These are phyloP conservation scores for Microcebus tavaratra DNA, from an alignment of 2,113 vertebrate species.

Conservation along the genomic window DNA sequence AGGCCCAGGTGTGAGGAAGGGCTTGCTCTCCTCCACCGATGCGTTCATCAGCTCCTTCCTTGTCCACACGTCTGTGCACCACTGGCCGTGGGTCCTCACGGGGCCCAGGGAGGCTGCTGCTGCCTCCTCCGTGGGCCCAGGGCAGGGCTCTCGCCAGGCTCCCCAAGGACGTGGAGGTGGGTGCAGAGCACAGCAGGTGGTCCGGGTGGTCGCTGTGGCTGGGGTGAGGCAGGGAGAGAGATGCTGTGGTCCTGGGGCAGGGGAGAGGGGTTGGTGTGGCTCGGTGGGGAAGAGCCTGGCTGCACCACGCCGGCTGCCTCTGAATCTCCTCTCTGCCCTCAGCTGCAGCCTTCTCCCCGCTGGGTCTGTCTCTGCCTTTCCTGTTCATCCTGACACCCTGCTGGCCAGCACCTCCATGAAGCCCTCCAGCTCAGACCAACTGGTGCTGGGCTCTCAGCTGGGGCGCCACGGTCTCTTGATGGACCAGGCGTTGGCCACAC, in stretches of 20 bases:
- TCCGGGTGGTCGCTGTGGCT: neutral
- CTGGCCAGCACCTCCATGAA: neutral
- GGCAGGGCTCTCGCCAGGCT: no score
- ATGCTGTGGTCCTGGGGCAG: neutral
- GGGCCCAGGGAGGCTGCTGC: neutral
- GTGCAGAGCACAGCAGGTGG: neutral
- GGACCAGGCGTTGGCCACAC: neutral
- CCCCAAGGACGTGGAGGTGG: neutral
- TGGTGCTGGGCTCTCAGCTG: neutral
- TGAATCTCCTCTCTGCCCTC: neutral
- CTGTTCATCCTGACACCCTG: neutral
- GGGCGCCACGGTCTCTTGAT: neutral
- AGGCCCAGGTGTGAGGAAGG: neutral
- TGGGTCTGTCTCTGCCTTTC: neutral
- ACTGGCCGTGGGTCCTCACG: neutral
- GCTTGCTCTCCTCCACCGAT: fast-evolving
- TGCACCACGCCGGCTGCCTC: neutral
- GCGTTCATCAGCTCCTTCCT: neutral
- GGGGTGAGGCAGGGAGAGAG: neutral
- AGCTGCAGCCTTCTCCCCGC: neutral
- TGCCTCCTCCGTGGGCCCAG: neutral
- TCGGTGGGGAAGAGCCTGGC: fast-evolving
- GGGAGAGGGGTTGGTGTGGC: no score
- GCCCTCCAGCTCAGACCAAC: neutral
- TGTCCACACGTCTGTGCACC: fast-evolving